A percentile compares a stretch with the other conserved stretches of the same genome.
Conservation (phyloP, 2,888 invertebrate species). For the Pristionchus japonicus region DNA sequence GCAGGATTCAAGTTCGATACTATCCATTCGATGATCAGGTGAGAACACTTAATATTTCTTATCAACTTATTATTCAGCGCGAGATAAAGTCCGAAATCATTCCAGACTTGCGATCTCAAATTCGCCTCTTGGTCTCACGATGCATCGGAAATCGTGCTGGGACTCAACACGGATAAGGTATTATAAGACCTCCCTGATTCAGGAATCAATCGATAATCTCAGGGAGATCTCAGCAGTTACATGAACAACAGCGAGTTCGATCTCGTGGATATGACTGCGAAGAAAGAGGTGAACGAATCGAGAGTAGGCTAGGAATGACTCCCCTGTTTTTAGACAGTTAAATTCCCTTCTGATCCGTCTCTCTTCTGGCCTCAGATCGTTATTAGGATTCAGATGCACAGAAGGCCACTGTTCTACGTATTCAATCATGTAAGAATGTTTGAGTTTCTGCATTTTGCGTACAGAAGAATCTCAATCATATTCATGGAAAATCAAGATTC, state of each 20-base stretch:
- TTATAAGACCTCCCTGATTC: neutral
- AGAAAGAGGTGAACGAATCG: constrained; percentile 58
- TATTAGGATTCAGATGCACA: constrained; percentile 77
- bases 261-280: constrained; percentile 78
- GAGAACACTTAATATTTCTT: neutral
- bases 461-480: too few species aligned
- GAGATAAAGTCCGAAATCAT: too few species aligned
- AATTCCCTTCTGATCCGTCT: constrained; percentile 67
- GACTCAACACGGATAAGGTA: constrained; percentile 82
- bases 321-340: constrained; percentile 46
- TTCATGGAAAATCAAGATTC: neutral
- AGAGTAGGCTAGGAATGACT: neutral
- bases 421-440: constrained; percentile 74
- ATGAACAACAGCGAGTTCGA: constrained; percentile 93
- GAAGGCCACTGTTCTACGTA: constrained; percentile 79
- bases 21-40: constrained; percentile 79
- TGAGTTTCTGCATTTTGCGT: neutral
- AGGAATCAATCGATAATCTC: neutral
- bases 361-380: constrained; percentile 79
- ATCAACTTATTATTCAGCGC: too few species aligned
- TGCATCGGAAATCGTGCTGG: constrained; percentile 79
- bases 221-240: constrained; percentile 88
- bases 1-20: constrained; percentile 79
- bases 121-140: constrained; percentile 80
- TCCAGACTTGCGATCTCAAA: constrained; percentile 78